Conservation (phyloP, 2,888 invertebrate species). For the Caenorhabditis sp. region DNA sequence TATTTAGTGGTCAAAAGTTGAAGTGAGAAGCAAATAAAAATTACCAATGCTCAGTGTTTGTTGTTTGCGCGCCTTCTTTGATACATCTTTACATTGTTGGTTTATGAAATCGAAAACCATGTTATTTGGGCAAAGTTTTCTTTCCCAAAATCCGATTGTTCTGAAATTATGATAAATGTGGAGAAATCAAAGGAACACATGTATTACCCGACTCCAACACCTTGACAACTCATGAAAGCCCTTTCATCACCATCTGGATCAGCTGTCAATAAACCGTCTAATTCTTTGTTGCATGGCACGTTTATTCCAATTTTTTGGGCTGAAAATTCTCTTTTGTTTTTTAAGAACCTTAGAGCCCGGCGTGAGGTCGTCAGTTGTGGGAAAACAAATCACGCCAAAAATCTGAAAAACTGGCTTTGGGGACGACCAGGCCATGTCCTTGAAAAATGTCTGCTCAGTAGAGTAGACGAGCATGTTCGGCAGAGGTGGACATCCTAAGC, state of each 20-base stretch:
- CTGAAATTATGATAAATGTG: no score
- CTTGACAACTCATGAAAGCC: constrained; percentile 64
- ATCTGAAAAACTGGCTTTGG: no score
- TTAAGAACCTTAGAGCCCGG: no score
- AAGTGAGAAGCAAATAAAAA: constrained; percentile 2
- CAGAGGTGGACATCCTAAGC: no score
- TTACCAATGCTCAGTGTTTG: constrained; percentile 61
- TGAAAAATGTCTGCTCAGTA: no score
- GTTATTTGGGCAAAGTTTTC: constrained; percentile 64
- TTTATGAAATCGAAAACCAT: constrained; percentile 69
- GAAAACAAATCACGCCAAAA: no score
- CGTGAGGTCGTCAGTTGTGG: no score
- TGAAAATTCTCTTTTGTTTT: constrained; percentile 17
- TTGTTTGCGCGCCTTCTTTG: constrained; percentile 54
- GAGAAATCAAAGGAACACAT: neutral
- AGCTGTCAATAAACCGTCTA: constrained; percentile 62
- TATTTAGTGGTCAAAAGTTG: no score
- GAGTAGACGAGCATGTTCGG: no score
- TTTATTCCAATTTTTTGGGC: constrained; percentile 50
- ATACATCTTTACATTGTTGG: constrained; percentile 60
- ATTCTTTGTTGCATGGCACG: constrained; percentile 63
- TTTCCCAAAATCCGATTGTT: constrained; percentile 64
- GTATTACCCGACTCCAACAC: constrained; percentile 61
- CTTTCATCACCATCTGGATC: constrained; percentile 63
- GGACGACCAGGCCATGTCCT: no score